Evolutionary conservation across 2,888 invertebrate species (phyloP).

Genomic region (Druceiella hillmani): DNA sequence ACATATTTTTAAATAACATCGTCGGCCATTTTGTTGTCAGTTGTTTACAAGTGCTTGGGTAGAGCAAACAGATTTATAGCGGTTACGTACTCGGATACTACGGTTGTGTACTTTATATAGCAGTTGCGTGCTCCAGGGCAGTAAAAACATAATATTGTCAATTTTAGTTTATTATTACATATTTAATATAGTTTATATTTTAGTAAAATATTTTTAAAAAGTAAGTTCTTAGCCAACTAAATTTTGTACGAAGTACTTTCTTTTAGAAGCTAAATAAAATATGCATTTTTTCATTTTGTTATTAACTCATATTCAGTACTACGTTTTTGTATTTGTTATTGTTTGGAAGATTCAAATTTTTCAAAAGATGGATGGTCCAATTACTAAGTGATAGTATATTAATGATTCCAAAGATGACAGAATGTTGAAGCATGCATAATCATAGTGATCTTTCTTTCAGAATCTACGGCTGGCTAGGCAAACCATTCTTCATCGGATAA

Average conservation of each 20-base stretch:
- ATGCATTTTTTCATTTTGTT: background rate
- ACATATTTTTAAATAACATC: background rate
- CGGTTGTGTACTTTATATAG: too few species aligned
- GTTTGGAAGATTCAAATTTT: background rate
- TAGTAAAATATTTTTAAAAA: background rate
- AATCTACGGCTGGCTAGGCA: background rate
- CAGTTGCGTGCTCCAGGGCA: background rate
- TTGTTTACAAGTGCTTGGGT: background rate
- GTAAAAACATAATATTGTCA: background rate
- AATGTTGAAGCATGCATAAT: background rate
- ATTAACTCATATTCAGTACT: too few species aligned
- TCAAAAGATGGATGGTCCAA: background rate
- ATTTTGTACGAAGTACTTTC: background rate
- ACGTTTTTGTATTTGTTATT: background rate
- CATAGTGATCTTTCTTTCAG: background rate
- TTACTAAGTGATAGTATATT: background rate
- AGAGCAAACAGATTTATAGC: too few species aligned
- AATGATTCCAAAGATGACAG: background rate
- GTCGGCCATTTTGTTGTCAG: background rate
- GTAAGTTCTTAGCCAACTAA: background rate
- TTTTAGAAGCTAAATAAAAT: background rate
- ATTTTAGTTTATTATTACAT: background rate
- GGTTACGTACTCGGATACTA: too few species aligned
- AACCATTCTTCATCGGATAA: background rate
- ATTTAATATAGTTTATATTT: background rate